Conservation (phyloP, 2,113 vertebrate species). For the Amblyopsis rosae region DNA sequence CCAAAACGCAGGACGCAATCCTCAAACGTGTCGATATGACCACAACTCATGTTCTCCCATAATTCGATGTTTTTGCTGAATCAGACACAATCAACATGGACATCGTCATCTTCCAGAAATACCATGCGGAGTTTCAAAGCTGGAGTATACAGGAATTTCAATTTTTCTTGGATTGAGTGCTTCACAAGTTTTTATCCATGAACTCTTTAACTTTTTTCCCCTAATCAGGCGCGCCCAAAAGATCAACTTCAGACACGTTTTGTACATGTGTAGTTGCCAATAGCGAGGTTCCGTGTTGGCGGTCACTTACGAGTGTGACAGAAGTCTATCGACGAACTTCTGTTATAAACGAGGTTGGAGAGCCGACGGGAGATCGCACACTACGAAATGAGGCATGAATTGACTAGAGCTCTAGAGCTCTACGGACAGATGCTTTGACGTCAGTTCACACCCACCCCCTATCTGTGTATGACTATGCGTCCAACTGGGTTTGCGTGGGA, state of each 20-base stretch:
- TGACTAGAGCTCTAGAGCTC: conserved; percentile 1
- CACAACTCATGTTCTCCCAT: neutral
- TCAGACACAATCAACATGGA: neutral
- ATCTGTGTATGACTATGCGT: no score
- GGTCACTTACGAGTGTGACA: no score
- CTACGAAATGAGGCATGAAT: conserved; percentile 12
- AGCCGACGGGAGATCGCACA: conserved; percentile 14
- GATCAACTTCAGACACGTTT: no score
- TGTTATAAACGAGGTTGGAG: no score
- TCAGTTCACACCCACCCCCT: conserved; percentile 38
- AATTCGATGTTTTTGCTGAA: neutral
- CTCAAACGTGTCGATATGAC: neutral
- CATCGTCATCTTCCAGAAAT: neutral
- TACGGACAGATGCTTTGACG: conserved; percentile 24
- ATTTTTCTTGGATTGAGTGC: neutral
- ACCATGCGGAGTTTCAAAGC: no score
- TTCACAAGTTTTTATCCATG: neutral
- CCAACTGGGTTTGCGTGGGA: no score
- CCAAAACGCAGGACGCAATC: neutral
- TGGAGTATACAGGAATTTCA: neutral
- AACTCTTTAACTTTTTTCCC: neutral
- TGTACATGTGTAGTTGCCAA: no score
- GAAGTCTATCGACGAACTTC: no score
- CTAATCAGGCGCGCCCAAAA: no score
- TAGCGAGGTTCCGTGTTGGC: no score